Conservation (phyloP, 2,888 invertebrate genomes). For the Zhengitettix transpicula region DNA sequence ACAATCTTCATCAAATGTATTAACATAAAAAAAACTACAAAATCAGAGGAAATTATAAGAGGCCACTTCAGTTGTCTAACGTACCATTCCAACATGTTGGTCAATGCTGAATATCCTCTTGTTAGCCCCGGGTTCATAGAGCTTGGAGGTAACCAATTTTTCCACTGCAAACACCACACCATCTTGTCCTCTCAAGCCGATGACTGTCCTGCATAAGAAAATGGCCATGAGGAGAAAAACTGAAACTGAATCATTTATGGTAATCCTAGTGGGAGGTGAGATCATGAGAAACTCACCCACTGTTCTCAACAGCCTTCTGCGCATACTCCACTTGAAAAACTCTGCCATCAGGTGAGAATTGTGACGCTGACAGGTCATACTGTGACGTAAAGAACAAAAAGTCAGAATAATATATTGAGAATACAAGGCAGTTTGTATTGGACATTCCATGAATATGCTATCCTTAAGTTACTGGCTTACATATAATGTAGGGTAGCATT, state of each 20-base stretch:
- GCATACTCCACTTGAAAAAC: conserved; percentile 99
- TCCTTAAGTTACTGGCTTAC: too few relatives aligned
- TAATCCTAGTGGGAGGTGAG: too few relatives aligned
- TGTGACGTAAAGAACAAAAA: conserved; percentile 37
- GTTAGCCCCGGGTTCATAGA: conserved; percentile 85
- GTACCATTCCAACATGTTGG: conserved; percentile 83
- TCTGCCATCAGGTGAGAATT: conserved; percentile 97
- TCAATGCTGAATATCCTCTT: conserved; percentile 86
- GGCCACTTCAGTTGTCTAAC: too few relatives aligned
- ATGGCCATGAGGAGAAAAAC: too few relatives aligned
- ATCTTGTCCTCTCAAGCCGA: conserved; percentile 88
- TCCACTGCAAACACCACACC: conserved; percentile 96
- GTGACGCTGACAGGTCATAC: conserved; percentile 99
- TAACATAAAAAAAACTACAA: too few relatives aligned
- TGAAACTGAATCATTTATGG: too few relatives aligned
- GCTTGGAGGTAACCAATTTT: conserved; percentile 82
- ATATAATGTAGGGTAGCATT: too few relatives aligned
- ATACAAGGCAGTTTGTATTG: too few relatives aligned
- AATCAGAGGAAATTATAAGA: too few relatives aligned
- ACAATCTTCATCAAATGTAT: background rate
- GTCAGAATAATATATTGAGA: too few relatives aligned
- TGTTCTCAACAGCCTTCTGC: conserved; percentile 95
- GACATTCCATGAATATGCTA: too few relatives aligned
- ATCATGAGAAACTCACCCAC: conserved; percentile 69
- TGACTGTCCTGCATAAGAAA: conserved; percentile 70